Evolutionary conservation across 2,113 vertebrate genomes (phyloP).

Genomic region (Macrotus californicus): DNA sequence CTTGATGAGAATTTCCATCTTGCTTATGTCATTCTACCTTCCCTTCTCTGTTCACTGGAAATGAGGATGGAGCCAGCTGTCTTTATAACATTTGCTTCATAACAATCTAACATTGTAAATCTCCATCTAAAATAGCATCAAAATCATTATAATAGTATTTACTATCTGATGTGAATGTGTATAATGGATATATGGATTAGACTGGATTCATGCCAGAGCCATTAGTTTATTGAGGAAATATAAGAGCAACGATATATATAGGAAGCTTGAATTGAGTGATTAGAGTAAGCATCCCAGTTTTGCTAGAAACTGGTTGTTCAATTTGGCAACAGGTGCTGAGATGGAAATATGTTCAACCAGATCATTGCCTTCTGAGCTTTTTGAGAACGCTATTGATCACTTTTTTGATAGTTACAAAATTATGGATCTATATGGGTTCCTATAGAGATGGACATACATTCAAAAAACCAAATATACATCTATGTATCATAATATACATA

Average conservation of each 20-base stretch:
- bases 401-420: not conserved
- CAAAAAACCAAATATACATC: not conserved
- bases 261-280: not conserved
- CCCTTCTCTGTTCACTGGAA: not conserved
- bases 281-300: not conserved
- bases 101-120: slow-evolving; percentile 1
- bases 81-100: not conserved
- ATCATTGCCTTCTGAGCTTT: not conserved
- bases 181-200: not conserved
- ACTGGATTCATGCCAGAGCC: not conserved
- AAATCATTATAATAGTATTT: not conserved
- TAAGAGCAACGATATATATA: not conserved
- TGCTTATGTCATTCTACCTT: not conserved
- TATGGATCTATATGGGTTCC: not conserved
- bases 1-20: not conserved
- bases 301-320: not conserved
- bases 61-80: not conserved
- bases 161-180: not conserved
- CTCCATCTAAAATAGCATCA: slow-evolving; percentile 38
- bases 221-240: slow-evolving; percentile 4
- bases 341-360: not conserved
- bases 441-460: not conserved
- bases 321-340: not conserved
- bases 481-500: not conserved
- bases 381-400: not conserved